Base-by-base conservation (phyloP, 2,113 vertebrate species). In the Chionis minor region DNA sequence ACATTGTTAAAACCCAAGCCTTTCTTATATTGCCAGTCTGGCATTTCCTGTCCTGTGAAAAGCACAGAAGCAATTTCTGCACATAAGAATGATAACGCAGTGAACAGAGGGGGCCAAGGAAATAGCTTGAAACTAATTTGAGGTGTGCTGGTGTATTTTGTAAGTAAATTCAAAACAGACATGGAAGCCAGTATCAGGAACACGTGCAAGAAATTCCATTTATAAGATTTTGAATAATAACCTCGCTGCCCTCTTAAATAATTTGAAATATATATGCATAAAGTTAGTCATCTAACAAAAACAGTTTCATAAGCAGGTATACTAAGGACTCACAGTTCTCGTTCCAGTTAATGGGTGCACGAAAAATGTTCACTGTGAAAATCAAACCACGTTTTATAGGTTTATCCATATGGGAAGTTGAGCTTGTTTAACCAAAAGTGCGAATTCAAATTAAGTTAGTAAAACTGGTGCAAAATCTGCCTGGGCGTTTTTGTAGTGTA, bases 131-230 rank as follows among this genome's bases (percentile, higher is more conserved):
- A 89, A 92, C 56, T 94, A 91, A 93, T 91, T 95, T 84, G 63
- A 89, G 92, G 95, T 93, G 94, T 95, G 90, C 88, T 81, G 54
- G 78, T 80, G 40, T 81, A 81, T 92, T 96, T 92, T 95, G 81
- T 74, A 77, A 95, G 95, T 80, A 92, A 96, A 96, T 95, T 94
- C 89, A 86, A 96, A 95, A 88, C 94, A 96, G 83, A 54, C 81
- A 63, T 73, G 51, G 86, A 90, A 89, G 94, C 87, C 81, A 88
- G 6, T 86, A 91, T 95, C 73, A 81, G 73, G 86, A 92, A 74
- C 96, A 94, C 70, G 88, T 94, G 89, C 87, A 40, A 92, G 81
- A 91, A 94, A 95, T 97, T 97, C 77, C 84, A 35, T 94, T 86
- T 95, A 38, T 94, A 75, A 90, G 90, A 49, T 81, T 94, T 96